Evolutionary conservation across 2,888 invertebrate species (phyloP).

Genomic region (Ctena decussata): DNA sequence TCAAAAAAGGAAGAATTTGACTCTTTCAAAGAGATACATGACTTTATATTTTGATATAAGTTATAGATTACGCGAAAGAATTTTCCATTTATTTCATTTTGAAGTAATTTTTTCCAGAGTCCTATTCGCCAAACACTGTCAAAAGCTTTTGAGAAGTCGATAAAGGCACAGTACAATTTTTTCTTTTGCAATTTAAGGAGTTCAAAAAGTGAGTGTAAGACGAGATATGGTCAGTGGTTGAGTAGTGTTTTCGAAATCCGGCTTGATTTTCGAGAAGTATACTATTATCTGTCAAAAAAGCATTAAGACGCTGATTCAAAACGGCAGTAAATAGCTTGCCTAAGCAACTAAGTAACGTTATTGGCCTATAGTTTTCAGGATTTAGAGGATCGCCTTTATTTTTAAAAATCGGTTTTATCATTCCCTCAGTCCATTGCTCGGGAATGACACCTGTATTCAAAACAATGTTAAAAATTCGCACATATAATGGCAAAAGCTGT

Average conservation of each 20-base stretch:
- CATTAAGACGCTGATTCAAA: constrained; percentile 33
- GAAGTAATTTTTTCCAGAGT: background rate
- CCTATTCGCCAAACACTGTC: background rate
- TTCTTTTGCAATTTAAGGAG: background rate
- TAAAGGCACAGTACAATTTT: background rate
- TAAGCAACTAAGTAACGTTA: constrained; percentile 46
- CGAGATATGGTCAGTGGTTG: constrained; percentile 24
- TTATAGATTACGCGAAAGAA: background rate
- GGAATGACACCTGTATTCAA: constrained; percentile 30
- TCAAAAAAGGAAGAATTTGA: background rate
- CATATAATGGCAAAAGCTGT: constrained; percentile 20
- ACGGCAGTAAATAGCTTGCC: constrained; percentile 46
- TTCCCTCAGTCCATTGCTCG: constrained; percentile 32
- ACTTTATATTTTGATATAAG: background rate
- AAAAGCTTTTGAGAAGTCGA: background rate
- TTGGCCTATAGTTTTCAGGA: constrained; percentile 47
- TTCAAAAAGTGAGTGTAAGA: background rate
- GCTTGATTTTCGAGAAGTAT: constrained; percentile 54
- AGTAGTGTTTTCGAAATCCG: constrained; percentile 43
- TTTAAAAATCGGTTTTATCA: constrained; percentile 46
- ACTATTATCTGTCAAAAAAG: constrained; percentile 23
- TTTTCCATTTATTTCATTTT: background rate
- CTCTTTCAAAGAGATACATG: background rate
- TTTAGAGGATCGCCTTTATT: constrained; percentile 23
- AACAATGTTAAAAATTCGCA: constrained; percentile 42